Evolutionary conservation across 2,797 vertebrate species (phyloP).

Genomic region (Ambastaia sidthimunki): DNA sequence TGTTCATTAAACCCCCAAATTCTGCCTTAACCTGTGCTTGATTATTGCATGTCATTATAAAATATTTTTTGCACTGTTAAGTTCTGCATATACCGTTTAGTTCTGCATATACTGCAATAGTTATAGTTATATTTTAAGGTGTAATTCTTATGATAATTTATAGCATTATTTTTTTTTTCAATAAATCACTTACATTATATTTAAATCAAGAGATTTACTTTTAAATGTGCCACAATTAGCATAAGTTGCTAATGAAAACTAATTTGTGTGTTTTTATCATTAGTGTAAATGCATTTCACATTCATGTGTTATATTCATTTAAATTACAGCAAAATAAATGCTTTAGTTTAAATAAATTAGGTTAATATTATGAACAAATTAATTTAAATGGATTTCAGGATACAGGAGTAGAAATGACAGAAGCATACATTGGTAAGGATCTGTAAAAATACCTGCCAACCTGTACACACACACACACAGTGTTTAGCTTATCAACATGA

Average conservation of each 20-base stretch:
- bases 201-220: neutral
- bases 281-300: neutral
- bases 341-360: neutral
- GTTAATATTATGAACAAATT: neutral
- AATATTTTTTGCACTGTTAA: neutral
- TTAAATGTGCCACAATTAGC: neutral
- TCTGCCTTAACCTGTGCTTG: neutral
- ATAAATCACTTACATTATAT: no score
- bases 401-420: neutral
- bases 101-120: neutral
- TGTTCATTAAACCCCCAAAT: neutral
- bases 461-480: neutral
- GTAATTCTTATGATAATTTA: no score
- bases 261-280: no score
- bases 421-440: neutral
- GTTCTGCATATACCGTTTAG: neutral
- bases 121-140: no score
- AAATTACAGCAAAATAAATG: neutral
- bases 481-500: neutral
- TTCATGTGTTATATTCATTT: neutral
- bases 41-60: neutral
- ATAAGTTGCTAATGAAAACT: neutral
- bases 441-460: neutral
- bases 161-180: no score
- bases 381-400: neutral